Conservation (phyloP, 2,888 invertebrate genomes). For the Druceiella hillmani region DNA sequence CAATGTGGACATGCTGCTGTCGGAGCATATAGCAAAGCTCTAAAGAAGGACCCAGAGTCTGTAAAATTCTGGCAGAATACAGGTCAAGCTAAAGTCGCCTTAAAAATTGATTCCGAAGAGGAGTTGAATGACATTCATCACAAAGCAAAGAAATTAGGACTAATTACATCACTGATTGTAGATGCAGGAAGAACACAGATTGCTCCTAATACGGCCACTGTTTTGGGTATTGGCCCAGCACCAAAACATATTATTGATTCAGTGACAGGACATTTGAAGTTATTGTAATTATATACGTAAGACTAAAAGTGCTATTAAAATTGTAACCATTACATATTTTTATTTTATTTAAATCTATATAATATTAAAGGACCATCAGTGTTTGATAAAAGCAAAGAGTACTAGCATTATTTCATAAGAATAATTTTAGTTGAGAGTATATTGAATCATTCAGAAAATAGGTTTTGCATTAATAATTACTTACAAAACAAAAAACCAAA, state of each 20-base stretch:
- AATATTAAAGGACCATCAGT: too few species aligned
- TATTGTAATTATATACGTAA: constrained; percentile 52
- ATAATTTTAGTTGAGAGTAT: too few species aligned
- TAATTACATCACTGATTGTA: constrained; percentile 69
- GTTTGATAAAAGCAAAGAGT: too few species aligned
- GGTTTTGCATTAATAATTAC: too few species aligned
- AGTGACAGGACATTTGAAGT: constrained; percentile 83
- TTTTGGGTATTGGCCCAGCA: constrained; percentile 91
- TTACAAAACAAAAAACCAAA: too few species aligned
- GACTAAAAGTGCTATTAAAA: too few species aligned
- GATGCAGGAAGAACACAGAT: constrained; percentile 96
- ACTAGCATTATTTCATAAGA: too few species aligned
- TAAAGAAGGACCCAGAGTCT: constrained; percentile 54
- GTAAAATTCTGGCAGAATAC: constrained; percentile 53
- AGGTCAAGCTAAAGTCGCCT: constrained; percentile 85
- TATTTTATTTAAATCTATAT: too few species aligned
- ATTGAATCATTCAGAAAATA: too few species aligned
- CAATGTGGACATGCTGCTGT: constrained; percentile 96
- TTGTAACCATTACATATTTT: too few species aligned
- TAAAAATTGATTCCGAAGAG: constrained; percentile 73
- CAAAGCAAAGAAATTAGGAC: constrained; percentile 62
- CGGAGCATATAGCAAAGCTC: constrained; percentile 71
- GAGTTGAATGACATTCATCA: constrained; percentile 64
- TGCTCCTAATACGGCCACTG: constrained; percentile 81
- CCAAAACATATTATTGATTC: constrained; percentile 68